phyloP scores from a whole-genome alignment of 2,888 invertebrate species.

The Temnothorax unifasciatus region DNA sequence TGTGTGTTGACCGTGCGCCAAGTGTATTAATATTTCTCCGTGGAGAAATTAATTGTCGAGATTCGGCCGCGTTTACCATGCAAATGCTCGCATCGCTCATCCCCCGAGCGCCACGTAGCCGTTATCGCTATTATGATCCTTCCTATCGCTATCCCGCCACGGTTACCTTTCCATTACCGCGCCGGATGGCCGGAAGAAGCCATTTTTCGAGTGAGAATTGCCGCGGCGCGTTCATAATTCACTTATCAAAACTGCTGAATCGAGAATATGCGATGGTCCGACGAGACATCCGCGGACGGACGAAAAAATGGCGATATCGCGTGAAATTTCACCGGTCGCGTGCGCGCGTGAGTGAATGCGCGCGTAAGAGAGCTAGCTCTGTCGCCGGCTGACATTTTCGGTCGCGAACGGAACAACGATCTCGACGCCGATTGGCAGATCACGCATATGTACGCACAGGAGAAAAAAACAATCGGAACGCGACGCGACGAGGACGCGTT shows the following conservation, averaged over 20 bases:
- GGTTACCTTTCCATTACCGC: slow-evolving; percentile 50
- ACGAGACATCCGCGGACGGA: slow-evolving; percentile 9
- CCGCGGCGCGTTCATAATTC: slow-evolving; percentile 45
- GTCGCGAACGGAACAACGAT: slow-evolving; percentile 21
- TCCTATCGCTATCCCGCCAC: slow-evolving; percentile 43
- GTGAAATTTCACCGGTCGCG: slow-evolving; percentile 13
- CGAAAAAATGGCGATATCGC: slow-evolving; percentile 32
- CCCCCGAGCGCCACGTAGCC: slow-evolving; percentile 1
- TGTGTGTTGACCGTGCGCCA: neutral
- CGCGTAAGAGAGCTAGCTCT: too few relatives aligned
- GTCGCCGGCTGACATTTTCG: neutral
- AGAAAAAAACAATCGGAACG: slow-evolving; percentile 48
- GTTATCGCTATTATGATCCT: slow-evolving; percentile 53
- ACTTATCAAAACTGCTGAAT: slow-evolving; percentile 56
- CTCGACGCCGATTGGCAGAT: slow-evolving; percentile 35
- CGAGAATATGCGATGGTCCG: slow-evolving; percentile 42
- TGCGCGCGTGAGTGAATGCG: neutral
- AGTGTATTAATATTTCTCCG: slow-evolving; percentile 28
- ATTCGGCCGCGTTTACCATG: slow-evolving; percentile 32
- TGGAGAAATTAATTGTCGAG: slow-evolving; percentile 36
- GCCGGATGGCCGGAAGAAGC: slow-evolving; percentile 52
- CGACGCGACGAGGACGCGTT: slow-evolving; percentile 44
- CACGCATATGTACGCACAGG: neutral
- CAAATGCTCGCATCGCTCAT: slow-evolving; percentile 45
- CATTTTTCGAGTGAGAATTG: slow-evolving; percentile 53